Evolutionary conservation across 1,140 invertebrate species (phyloP), one percentile per base, ranked within the genome.

Genomic region (Drosophila sulfurigaster): DNA sequence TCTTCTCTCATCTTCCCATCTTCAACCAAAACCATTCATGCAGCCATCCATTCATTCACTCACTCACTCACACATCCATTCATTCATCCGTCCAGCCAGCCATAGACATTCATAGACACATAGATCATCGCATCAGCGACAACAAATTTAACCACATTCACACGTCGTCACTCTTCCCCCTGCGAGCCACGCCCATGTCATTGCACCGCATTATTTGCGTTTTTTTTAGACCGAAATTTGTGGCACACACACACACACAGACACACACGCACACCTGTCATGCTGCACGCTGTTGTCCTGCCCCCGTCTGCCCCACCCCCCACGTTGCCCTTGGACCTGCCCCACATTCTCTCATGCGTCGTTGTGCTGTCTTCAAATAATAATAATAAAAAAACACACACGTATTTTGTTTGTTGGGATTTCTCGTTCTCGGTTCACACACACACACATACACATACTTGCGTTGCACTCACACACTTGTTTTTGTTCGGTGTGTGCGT

Each of bases 201-300:
- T 81, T 73, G 78, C 81, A 85, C 77, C 77, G 63, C 51, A 66
- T 75, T 82, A 82, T 78, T 80, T 78, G 72, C 67, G 69, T 77
- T 57, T 73, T 62, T 56, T 28, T 59, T 63, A 59, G 68, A 65
- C 35, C 58, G 25, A 63, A 64, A 38, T 78, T 65, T 75, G 58
- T 75, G 62, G 73, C 70, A 72, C 69, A 70, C 59, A 28, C 54
- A 68, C 67, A 45, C 13, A 68, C 32, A 38, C 48, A 63, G 16
- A 30, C n/a, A 49, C 48, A 52, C 16, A 16, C 56, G 68, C 45
- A 60, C 46, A 48, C 38, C 48, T 66, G 67, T 56, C 66, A 59
- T 41, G 45, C 20, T 68, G 62, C 62, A 68, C 35, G 49, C 10
- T 58, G 25, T 48, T 46, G 59, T 13, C n/a, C 35, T 54, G 49